Base-by-base conservation (phyloP, 1,140 invertebrate species). In the Sinonovacula constricta region DNA sequence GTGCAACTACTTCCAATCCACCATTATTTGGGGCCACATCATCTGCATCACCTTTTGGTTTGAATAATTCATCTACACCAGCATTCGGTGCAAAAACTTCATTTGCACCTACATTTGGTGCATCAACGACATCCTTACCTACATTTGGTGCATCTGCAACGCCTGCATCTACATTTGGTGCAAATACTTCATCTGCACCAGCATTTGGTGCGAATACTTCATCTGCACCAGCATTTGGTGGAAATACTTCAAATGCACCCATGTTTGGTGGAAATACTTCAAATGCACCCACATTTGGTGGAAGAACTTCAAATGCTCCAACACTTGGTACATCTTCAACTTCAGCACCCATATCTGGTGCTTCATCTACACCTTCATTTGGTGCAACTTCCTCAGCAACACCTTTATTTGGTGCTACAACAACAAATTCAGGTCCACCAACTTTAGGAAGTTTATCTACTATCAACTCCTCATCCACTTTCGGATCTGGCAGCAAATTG, bases 171-270 rank as follows among this genome's bases (percentile, higher is more conserved):
- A 34, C 30, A 3, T 65, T 34, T 18, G 10, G 30, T 36, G 33
- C 34, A 39, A 26, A 26, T 22, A 65, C 24, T 34, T 33, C 39
- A 36, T 34, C 45, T 34, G 57, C 62, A 66, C 7, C 53, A 31
- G 36, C 59, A 36, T 24, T 22, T 74, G 49, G 34, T 66, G 74
- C 33, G n/a, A 39, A 10, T 22, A 60, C 63, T 56, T 34, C 36
- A 54, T 22, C 54, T 18, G 45, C 39, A 18, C 60, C 71, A 36
- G 36, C 34, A 14, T 75, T 69, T 63, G 70, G 51, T 49, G 62
- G 62, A 28, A 68, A 54, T 15, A 59, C 62, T 66, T 54, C 78
- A 67, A 51, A 33, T 45, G 54, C 57, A 14, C 60, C 49, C 26
- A 51, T 18, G 28, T n/a, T 24, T 36, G 39, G 36, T 30, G 15